Evolutionary conservation across 2,113 vertebrate genomes (phyloP).

Genomic region (Podiceps cristatus): DNA sequence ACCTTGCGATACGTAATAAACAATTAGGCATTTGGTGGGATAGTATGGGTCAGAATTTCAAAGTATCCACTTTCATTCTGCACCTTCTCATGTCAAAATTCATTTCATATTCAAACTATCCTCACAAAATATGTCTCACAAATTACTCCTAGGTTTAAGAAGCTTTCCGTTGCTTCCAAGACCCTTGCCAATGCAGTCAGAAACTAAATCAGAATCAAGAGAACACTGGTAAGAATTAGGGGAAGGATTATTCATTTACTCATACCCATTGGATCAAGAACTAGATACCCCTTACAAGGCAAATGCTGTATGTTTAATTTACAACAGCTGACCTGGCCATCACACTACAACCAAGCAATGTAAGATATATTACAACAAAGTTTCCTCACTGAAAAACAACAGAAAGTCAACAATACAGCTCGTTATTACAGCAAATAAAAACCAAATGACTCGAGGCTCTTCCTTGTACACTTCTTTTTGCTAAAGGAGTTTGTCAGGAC

Average conservation of each 20-base stretch:
- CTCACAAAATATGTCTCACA: background rate
- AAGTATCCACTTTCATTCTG: background rate
- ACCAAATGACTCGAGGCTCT: background rate
- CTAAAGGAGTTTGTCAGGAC: background rate
- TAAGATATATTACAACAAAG: background rate
- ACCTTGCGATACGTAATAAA: background rate
- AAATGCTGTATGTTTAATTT: background rate
- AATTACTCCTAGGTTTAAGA: background rate
- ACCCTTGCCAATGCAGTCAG: background rate
- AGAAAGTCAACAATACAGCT: background rate
- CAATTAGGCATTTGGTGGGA: background rate
- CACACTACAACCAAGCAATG: background rate
- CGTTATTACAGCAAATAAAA: background rate
- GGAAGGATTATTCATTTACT: background rate
- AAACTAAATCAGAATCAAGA: background rate
- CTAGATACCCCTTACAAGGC: background rate
- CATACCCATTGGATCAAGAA: background rate
- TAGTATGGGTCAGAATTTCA: background rate
- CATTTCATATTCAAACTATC: background rate
- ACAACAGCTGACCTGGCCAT: background rate
- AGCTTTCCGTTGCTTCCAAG: background rate
- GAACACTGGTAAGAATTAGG: background rate
- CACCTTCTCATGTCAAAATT: background rate
- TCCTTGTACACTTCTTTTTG: background rate
- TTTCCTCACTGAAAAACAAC: background rate